Evolutionary conservation across 2,113 vertebrate genomes (phyloP).

Genomic region (Semnornis frantzii): DNA sequence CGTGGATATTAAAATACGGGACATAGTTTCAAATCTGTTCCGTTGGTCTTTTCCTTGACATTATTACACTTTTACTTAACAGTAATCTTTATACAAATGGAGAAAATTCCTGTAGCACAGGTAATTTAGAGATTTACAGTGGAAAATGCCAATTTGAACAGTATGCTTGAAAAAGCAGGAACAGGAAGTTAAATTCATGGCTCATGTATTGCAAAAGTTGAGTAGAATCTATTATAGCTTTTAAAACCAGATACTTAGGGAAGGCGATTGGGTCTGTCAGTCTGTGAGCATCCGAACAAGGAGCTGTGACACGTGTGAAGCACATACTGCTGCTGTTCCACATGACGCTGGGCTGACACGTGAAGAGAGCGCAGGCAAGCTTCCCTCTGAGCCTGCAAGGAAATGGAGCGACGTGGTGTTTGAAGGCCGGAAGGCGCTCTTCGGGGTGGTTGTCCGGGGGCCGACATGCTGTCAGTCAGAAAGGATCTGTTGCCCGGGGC

Average conservation of each 20-base stretch:
- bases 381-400: not conserved
- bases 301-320: not conserved
- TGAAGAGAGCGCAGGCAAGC: not conserved
- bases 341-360: fast-evolving
- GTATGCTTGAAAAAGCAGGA: not conserved
- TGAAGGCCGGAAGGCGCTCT: not conserved
- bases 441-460: not conserved
- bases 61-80: not conserved
- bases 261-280: fast-evolving
- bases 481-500: not conserved
- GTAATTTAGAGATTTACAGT: not conserved
- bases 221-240: fast-evolving
- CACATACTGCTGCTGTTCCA: no score
- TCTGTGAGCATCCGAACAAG: fast-evolving
- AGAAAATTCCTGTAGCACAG: not conserved
- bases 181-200: not conserved
- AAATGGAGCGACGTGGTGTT: not conserved
- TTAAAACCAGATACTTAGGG: fast-evolving
- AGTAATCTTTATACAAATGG: not conserved
- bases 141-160: not conserved
- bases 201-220: not conserved
- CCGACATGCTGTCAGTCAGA: no score
- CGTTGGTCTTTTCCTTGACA: not conserved
- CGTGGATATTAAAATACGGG: not conserved
- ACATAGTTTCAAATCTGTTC: not conserved